These are phyloP conservation scores for Neopipo cinnamomea DNA, from an alignment of 2,113 vertebrate genomes.

Conservation along the genomic window DNA sequence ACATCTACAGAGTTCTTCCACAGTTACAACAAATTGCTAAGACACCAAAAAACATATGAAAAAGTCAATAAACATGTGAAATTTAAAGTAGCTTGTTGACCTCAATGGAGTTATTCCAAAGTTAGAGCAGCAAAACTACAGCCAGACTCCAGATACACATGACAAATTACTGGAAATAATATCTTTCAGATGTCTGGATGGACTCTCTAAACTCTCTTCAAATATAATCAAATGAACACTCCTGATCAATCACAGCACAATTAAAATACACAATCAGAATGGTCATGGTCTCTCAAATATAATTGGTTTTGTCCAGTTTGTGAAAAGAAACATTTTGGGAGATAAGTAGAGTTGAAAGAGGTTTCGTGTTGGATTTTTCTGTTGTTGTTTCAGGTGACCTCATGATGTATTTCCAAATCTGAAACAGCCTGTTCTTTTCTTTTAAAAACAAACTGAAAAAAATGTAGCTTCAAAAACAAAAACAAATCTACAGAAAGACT, in stretches of 20 bases:
- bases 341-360: neutral
- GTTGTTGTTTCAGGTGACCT: slow-evolving; percentile 33
- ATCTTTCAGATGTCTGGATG: neutral
- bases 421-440: neutral
- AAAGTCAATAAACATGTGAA: neutral
- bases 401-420: slow-evolving; percentile 27
- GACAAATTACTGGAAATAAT: neutral
- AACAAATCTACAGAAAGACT: neutral
- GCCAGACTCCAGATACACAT: neutral
- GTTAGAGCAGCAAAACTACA: neutral
- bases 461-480: neutral
- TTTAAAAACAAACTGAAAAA: slow-evolving; percentile 23
- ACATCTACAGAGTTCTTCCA: neutral
- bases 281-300: neutral
- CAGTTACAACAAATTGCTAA: neutral
- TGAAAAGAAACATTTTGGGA: neutral
- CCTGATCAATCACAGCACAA: neutral
- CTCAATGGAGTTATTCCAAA: neutral
- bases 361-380: neutral
- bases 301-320: neutral
- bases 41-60: neutral
- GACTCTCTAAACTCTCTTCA: neutral
- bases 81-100: neutral
- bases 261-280: neutral
- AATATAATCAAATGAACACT: neutral